A percentile compares a stretch with the other conserved stretches of the same genome.
phyloP scores from a whole-genome alignment of 2,888 invertebrate species.

The Schizaphis graminum region DNA sequence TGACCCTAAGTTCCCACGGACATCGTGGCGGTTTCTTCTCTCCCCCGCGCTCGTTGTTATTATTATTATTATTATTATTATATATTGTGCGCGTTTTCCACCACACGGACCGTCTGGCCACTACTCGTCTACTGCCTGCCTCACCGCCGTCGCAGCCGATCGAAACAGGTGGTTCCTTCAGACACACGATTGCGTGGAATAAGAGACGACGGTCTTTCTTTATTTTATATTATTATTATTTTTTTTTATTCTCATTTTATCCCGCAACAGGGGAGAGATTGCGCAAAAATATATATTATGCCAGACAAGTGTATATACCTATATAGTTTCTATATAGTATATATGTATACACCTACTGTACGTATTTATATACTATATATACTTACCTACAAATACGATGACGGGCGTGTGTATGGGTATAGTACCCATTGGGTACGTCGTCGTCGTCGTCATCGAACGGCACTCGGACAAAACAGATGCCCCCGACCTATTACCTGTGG shows the following conservation, averaged over 20 bases:
- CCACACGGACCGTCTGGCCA: slow-evolving; percentile 62
- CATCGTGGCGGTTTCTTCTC: slow-evolving; percentile 45
- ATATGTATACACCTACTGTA: not conserved
- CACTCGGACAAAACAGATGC: slow-evolving; percentile 62
- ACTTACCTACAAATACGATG: not conserved
- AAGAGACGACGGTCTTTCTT: slow-evolving; percentile 59
- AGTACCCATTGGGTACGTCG: too few relatives aligned
- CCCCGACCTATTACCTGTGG: not conserved
- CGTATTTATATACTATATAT: not conserved
- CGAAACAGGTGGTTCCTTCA: slow-evolving; percentile 63
- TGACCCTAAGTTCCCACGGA: slow-evolving; percentile 65
- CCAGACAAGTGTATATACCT: slow-evolving; percentile 53
- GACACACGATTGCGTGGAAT: slow-evolving; percentile 52
- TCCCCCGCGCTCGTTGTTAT: slow-evolving; percentile 37
- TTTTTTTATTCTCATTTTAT: slow-evolving; percentile 39
- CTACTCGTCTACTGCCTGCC: slow-evolving; percentile 5
- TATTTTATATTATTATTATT: slow-evolving; percentile 11
- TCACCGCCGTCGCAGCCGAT: slow-evolving; percentile 25
- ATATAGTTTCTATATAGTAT: not conserved
- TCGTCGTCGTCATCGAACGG: slow-evolving; percentile 11
- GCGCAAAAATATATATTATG: slow-evolving; percentile 62
- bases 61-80: not conserved
- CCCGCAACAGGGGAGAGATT: slow-evolving; percentile 60
- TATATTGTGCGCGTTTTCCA: slow-evolving; percentile 58
- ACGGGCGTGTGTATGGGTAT: not conserved